phyloP scores from a whole-genome alignment of 2,888 invertebrate species.

The Epinotia demarniana region DNA sequence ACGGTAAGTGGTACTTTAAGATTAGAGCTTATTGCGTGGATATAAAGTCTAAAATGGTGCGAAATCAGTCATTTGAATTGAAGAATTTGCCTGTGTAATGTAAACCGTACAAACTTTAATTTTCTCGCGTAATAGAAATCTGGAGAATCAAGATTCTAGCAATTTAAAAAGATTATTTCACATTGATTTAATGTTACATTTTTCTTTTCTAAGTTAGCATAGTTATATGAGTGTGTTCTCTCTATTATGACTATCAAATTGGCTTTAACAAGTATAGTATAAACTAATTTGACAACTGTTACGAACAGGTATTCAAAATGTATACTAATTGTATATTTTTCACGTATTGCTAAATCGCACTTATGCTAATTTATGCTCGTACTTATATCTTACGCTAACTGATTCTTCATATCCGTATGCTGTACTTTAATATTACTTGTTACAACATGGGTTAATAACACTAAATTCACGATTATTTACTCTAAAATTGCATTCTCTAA shows the following conservation, averaged over 20 bases:
- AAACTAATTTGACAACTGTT: background rate
- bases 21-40: background rate
- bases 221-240: background rate
- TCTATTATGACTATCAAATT: conserved; percentile 12
- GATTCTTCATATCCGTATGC: background rate
- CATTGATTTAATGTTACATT: no score
- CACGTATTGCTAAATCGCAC: conserved; percentile 39
- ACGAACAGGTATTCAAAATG: conserved; percentile 19
- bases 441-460: background rate
- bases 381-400: conserved; percentile 6
- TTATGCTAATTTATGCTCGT: conserved; percentile 11
- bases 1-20: conserved; percentile 83
- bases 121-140: no score
- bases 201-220: no score
- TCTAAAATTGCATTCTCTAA: background rate
- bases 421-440: background rate
- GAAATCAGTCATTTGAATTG: no score
- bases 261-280: conserved; percentile 18
- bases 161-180: no score
- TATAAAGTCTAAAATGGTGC: background rate
- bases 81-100: no score
- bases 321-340: conserved; percentile 6
- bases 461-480: background rate
- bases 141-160: no score
- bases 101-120: no score